A percentile compares a stretch with the other conserved stretches of the same genome.
phyloP scores from a whole-genome alignment of 64 coral and sea anemone species.

The Actinia tenebrosa region DNA sequence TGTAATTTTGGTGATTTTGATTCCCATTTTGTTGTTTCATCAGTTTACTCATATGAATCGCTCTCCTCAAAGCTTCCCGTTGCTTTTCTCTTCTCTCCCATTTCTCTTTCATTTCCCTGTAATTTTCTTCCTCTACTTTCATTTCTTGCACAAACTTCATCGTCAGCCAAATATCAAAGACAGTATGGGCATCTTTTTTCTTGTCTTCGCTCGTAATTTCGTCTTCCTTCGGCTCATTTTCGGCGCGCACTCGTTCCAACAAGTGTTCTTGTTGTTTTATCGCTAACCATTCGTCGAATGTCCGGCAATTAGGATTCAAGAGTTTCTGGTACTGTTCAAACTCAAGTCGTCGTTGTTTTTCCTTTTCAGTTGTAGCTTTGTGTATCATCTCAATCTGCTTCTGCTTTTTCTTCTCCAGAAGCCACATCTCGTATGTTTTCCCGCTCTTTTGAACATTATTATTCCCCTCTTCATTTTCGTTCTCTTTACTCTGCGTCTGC shows the following conservation, averaged over 20 bases:
- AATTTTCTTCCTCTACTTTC: slow-evolving; percentile 67
- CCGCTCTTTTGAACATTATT: slow-evolving; percentile 33
- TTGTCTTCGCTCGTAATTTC: slow-evolving; percentile 56
- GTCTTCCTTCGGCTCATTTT: slow-evolving; percentile 47
- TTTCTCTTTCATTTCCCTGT: slow-evolving; percentile 72
- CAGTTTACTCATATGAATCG: not conserved
- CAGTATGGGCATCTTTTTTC: slow-evolving; percentile 57
- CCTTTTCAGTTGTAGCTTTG: slow-evolving; percentile 69
- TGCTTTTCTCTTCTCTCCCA: slow-evolving; percentile 64
- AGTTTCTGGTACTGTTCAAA: slow-evolving; percentile 52
- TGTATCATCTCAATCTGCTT: slow-evolving; percentile 87
- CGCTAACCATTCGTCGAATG: slow-evolving; percentile 81
- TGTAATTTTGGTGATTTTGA: not conserved
- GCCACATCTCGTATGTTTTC: slow-evolving; percentile 72
- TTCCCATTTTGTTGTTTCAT: not conserved
- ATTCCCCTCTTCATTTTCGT: not conserved
- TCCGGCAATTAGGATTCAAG: slow-evolving; percentile 63
- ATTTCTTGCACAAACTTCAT: slow-evolving; percentile 74
- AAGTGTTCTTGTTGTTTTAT: slow-evolving; percentile 65
- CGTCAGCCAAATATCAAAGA: slow-evolving; percentile 78
- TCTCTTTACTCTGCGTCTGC: slow-evolving; percentile 4
- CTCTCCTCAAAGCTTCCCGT: not conserved
- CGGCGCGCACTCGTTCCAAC: slow-evolving; percentile 56
- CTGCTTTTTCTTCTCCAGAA: slow-evolving; percentile 69
- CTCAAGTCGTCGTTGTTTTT: slow-evolving; percentile 43